Base-by-base conservation (phyloP, 2,888 invertebrate genomes). In the Synergus umbraculus region DNA sequence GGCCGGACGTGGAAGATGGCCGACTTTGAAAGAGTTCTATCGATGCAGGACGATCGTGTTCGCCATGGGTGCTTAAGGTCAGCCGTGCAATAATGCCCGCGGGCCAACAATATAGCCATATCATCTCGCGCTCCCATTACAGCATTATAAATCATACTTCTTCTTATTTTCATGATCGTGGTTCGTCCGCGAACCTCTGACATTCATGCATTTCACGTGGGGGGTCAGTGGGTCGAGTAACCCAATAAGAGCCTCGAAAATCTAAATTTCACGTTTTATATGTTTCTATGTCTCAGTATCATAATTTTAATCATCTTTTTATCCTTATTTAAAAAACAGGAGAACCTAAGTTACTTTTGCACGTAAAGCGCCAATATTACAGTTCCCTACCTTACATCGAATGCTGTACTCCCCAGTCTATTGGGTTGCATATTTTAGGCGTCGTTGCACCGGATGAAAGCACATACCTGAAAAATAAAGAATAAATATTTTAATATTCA, bases 121-220 rank as follows among this genome's bases (percentile, higher is more conserved):
- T 88, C 89, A 88, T 89, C 87, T 85, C 85, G 85, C 86, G 86
- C 87, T 87, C 87, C 86, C 88, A 90, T 91, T 90, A 91, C 89
- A 85, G 89, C 87, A 87, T 89, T 90, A 90, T 90, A 90, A 91
- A 90, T 91, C 90, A 90, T 86, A 85, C 82, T 85, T 88, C 85
- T 82, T 83, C 84, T 88, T 85, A 86, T 88, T 89, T 89, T 88
- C 82, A 80, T 78, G 84, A 85, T 83, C 81, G 83, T 81, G 76
- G 76, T 54, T 64, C 69, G 63, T 79, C 44, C 82, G 81, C 78
- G 78, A 78, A 64, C 58, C 79, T 80, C 78, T 81, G 73, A 73
- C 46, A n/a, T 44, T 22, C 18, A 77, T 80, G 81, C 80, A 83
- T 83, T 86, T 86, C 85, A 89, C 86, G 87, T 87, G 86, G 79